These are phyloP conservation scores for Zelostemma sp. DNA, from an alignment of 1,140 invertebrate species.

Conservation along the genomic window DNA sequence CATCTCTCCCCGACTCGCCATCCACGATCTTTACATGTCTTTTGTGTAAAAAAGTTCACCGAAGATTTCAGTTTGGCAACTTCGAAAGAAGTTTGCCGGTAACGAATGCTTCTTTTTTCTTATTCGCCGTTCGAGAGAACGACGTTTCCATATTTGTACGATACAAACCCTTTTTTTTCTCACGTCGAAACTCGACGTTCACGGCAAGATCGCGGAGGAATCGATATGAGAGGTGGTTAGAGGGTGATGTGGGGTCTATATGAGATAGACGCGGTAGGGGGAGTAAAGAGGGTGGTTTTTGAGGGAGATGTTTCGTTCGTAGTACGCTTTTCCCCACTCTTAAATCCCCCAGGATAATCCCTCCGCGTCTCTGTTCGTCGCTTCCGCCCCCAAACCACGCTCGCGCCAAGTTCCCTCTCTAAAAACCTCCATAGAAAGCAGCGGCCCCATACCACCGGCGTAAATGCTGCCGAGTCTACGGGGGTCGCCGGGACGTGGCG, in stretches of 20 bases:
- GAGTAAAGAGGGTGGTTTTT: constrained; percentile 60
- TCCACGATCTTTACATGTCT: neutral
- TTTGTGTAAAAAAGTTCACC: neutral
- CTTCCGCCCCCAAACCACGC: constrained; percentile 45
- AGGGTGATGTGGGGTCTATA: constrained; percentile 39
- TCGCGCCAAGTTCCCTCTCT: constrained; percentile 39
- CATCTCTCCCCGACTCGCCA: constrained; percentile 11
- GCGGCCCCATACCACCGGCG: constrained; percentile 52
- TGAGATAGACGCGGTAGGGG: constrained; percentile 35
- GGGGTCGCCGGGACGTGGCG: constrained; percentile 58
- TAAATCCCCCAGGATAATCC: constrained; percentile 50
- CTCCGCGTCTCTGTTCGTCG: constrained; percentile 46
- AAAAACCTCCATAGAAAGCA: constrained; percentile 45
- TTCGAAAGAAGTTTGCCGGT: too few species aligned
- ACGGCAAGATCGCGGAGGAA: constrained; percentile 58
- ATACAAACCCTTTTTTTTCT: constrained; percentile 42
- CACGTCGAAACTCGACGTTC: constrained; percentile 45
- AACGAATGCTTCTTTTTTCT: neutral
- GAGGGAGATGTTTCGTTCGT: constrained; percentile 68
- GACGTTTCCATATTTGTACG: constrained; percentile 25
- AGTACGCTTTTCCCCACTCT: constrained; percentile 44
- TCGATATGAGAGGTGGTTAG: constrained; percentile 57
- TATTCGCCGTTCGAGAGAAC: neutral
- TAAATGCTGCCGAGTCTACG: constrained; percentile 62
- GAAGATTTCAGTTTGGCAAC: too few species aligned